phyloP scores from a whole-genome alignment of 2,888 invertebrate genomes.

The Trissonchulus sp. region DNA sequence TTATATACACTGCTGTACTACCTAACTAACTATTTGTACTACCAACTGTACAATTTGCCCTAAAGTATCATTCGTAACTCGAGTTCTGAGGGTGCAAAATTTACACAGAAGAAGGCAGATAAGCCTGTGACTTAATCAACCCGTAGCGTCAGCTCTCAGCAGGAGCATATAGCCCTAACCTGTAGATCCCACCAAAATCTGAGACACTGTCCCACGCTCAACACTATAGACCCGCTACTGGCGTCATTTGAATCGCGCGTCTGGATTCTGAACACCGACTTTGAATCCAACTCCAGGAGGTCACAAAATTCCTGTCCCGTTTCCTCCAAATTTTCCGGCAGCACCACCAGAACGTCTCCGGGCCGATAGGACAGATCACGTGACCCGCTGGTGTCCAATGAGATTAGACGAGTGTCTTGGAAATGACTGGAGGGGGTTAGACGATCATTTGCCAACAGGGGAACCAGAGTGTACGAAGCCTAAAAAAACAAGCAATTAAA shows the following conservation, averaged over 20 bases:
- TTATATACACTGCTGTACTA: too few species aligned
- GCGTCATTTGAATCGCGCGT: neutral
- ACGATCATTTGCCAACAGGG: slow-evolving; percentile 21
- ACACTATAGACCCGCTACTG: neutral
- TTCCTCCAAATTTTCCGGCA: slow-evolving; percentile 70
- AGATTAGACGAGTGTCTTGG: slow-evolving; percentile 82
- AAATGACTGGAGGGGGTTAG: slow-evolving; percentile 52
- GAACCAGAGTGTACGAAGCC: neutral
- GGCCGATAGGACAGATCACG: slow-evolving; percentile 67
- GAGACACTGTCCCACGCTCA: too few species aligned
- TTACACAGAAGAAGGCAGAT: too few species aligned
- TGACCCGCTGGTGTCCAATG: slow-evolving; percentile 59
- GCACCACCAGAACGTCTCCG: slow-evolving; percentile 79
- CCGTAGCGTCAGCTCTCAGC: neutral
- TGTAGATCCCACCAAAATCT: too few species aligned
- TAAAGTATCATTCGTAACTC: too few species aligned
- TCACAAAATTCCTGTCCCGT: slow-evolving; percentile 60
- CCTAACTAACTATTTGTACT: too few species aligned
- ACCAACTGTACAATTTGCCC: too few species aligned
- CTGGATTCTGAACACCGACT: neutral
- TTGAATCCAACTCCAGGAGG: neutral
- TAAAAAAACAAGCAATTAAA: neutral
- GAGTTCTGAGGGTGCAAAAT: too few species aligned
- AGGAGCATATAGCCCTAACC: too few species aligned
- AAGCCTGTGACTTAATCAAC: too few species aligned